phyloP scores from a whole-genome alignment of 2,113 vertebrate genomes.

The Lamprotornis superbus region DNA sequence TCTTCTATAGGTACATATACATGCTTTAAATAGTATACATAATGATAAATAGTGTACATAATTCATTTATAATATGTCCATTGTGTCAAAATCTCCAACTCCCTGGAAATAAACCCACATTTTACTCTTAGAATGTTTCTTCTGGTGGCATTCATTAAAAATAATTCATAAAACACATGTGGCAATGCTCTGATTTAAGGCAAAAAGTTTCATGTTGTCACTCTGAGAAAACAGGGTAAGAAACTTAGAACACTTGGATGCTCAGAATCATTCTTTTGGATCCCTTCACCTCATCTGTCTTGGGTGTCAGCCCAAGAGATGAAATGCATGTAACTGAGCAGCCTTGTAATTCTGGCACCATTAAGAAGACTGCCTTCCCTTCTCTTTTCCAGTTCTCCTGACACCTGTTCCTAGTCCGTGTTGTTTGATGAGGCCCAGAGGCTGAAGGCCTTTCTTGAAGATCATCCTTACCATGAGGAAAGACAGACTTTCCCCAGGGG shows the following conservation, averaged over 20 bases:
- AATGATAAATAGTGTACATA: neutral
- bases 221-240: neutral
- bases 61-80: neutral
- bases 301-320: neutral
- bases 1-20: neutral
- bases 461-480: neutral
- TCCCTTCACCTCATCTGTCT: neutral
- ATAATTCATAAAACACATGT: neutral
- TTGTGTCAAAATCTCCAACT: neutral
- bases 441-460: neutral
- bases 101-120: neutral
- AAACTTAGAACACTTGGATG: neutral
- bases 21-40: neutral
- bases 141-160: neutral
- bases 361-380: neutral
- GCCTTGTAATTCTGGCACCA: neutral
- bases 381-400: neutral
- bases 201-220: neutral
- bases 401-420: neutral
- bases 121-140: neutral
- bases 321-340: neutral
- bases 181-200: neutral
- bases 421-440: neutral
- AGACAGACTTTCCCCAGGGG: neutral
- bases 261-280: neutral